These are phyloP conservation scores for Gallinago stenura DNA, from an alignment of 2,797 vertebrate species.

Conservation along the genomic window DNA sequence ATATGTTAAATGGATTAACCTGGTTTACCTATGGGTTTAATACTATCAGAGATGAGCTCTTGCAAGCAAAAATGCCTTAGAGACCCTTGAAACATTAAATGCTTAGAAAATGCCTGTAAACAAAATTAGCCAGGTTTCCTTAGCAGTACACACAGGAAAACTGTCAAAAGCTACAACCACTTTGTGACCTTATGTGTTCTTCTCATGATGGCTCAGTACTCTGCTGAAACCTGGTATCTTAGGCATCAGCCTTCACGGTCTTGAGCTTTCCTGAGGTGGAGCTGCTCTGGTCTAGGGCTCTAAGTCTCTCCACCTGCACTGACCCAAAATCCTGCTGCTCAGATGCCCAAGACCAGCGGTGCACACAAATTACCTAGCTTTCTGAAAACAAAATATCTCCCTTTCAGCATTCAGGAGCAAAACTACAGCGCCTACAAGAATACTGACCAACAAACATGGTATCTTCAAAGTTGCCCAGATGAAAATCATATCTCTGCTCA, in stretches of 20 bases:
- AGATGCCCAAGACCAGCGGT: background rate
- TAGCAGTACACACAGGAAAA: background rate
- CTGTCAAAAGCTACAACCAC: background rate
- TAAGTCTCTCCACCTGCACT: background rate
- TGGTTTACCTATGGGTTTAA: background rate
- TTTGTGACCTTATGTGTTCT: accelerated
- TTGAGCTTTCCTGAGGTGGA: background rate
- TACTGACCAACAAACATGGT: background rate
- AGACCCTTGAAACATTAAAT: background rate
- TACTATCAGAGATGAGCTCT: background rate
- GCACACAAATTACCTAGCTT: background rate
- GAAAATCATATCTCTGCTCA: background rate
- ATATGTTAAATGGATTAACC: background rate
- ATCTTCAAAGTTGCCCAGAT: background rate
- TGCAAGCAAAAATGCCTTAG: background rate
- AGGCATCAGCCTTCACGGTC: background rate
- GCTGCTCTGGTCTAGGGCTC: background rate
- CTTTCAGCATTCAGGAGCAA: background rate
- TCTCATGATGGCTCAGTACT: accelerated
- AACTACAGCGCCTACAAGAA: accelerated
- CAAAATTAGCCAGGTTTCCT: background rate
- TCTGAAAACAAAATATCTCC: background rate
- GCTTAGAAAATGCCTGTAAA: background rate
- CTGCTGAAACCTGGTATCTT: background rate
- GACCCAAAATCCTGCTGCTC: background rate